These are phyloP conservation scores for Leucosticte australis DNA, from an alignment of 2,113 vertebrate genomes.

Conservation along the genomic window DNA sequence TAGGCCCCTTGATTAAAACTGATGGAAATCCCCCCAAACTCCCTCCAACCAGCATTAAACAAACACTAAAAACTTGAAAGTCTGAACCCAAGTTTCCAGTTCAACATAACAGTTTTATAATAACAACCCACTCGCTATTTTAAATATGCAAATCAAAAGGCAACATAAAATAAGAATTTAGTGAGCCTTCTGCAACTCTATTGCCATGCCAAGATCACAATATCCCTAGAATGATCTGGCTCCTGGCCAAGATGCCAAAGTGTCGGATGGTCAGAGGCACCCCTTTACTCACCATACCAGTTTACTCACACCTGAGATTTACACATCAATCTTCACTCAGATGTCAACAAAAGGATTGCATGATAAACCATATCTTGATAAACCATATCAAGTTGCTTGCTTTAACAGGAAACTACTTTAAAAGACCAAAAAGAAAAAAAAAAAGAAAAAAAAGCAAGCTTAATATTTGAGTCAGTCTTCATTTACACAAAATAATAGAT, in stretches of 20 bases:
- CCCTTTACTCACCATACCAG: neutral
- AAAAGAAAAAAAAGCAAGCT: neutral
- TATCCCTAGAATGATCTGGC: neutral
- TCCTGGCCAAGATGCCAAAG: neutral
- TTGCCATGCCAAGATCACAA: neutral
- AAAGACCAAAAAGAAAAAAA: accelerated
- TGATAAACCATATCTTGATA: neutral
- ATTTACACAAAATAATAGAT: neutral
- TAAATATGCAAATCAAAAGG: neutral
- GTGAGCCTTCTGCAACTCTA: neutral
- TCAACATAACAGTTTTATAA: neutral
- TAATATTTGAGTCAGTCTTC: neutral
- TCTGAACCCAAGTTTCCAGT: neutral
- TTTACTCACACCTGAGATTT: neutral
- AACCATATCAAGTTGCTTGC: neutral
- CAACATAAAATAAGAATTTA: constrained; percentile 3
- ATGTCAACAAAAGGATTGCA: neutral
- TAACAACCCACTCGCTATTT: neutral
- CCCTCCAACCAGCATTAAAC: neutral
- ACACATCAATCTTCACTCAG: neutral
- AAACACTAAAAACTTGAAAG: constrained; percentile 4
- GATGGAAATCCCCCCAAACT: constrained; percentile 1
- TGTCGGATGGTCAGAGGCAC: neutral
- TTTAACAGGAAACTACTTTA: neutral
- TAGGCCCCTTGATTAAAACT: neutral